Evolutionary conservation across 1,140 invertebrate genomes (phyloP).

Genomic region (Brachionus koreanus): DNA sequence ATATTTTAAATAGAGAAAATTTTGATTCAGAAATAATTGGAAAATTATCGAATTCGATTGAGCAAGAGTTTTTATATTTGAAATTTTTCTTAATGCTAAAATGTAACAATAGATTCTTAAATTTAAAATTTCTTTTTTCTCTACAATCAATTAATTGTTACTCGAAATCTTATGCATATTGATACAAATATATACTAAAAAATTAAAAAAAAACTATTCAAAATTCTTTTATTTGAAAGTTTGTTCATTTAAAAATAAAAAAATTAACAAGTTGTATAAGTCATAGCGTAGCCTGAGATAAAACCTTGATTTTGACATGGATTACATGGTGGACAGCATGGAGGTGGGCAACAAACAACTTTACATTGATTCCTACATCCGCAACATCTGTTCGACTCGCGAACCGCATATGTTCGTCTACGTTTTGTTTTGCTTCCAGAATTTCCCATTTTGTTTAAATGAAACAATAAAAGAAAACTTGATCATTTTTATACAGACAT

Average conservation of each 20-base stretch:
- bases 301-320: background rate
- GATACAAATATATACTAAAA: background rate
- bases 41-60: background rate
- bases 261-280: background rate
- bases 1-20: background rate
- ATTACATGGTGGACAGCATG: background rate
- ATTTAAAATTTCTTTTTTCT: background rate
- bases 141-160: background rate
- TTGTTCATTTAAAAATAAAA: background rate
- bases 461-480: background rate
- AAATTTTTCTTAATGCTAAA: background rate
- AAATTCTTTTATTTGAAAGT: background rate
- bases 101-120: background rate
- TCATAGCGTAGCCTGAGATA: background rate
- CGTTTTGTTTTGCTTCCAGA: background rate
- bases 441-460: constrained; percentile 14
- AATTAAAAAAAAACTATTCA: background rate
- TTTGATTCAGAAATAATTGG: background rate
- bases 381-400: background rate
- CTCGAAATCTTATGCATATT: background rate
- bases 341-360: background rate
- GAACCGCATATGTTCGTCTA: background rate
- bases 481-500: background rate
- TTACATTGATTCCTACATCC: constrained; percentile 3
- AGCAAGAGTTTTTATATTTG: background rate